These are phyloP conservation scores for Odontomachus brunneus DNA, from an alignment of 1,140 invertebrate species.

Conservation along the genomic window DNA sequence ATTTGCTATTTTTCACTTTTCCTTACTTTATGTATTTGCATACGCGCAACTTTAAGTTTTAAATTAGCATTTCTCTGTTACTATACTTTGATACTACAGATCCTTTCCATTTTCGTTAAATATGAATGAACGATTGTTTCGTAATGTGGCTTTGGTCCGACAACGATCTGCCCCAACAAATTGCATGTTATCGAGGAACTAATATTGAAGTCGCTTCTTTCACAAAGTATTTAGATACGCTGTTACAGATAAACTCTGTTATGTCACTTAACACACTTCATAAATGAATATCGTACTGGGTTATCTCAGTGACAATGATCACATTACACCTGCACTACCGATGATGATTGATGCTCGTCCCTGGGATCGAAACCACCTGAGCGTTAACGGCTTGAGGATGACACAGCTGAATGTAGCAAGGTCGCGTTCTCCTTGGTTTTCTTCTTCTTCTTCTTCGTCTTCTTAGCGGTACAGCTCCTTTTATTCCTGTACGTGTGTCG, in stretches of 20 bases:
- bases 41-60: no score
- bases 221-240: conserved; percentile 59
- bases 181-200: not conserved
- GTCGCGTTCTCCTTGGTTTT: conserved; percentile 76
- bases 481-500: conserved; percentile 76
- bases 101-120: not conserved
- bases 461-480: conserved; percentile 81
- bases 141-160: not conserved
- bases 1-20: no score
- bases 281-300: conserved; percentile 71
- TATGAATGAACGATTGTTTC: conserved; percentile 5
- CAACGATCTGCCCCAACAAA: conserved; percentile 41
- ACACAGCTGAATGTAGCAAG: conserved; percentile 84
- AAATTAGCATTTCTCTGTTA: no score
- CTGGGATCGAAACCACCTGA: conserved; percentile 77
- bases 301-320: conserved; percentile 81
- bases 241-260: conserved; percentile 77
- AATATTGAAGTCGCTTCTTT: conserved; percentile 29
- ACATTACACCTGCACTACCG: conserved; percentile 82
- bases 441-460: conserved; percentile 74
- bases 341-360: conserved; percentile 83
- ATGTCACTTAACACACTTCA: conserved; percentile 77
- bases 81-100: no score
- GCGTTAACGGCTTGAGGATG: conserved; percentile 84
- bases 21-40: no score